Base-by-base conservation (phyloP, 2,113 vertebrate species). In the Ibidorhyncha struthersii region DNA sequence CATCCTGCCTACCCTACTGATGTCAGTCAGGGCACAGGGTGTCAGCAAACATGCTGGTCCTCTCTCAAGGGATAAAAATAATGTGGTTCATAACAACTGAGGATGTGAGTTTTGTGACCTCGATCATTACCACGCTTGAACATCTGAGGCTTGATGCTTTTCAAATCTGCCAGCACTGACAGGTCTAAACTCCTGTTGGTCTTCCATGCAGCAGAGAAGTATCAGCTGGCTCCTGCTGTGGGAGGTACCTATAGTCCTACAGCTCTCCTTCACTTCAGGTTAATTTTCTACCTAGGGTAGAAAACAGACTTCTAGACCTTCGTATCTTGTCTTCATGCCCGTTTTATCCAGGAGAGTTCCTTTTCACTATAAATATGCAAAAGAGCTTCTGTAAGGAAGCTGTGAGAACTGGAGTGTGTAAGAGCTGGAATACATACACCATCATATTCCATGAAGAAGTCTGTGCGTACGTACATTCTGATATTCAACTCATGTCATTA, bases 1-100 rank as follows among this genome's bases (percentile, higher is more conserved):
- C 25, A 36, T 23, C 10, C 3, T 10, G 30, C 12, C 73, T 26
- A 1, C 0, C 1, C 9, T 58, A 26, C 9, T 0, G 0, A 1
- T 8, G 49, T 19, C 21, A 1, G 6, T 14, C 16, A 38, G 34
- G 19, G 23, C 26, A 8, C 32, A 40, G 16, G 19, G 15, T 47
- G 29, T 47, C 52, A 59, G 58, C 12, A 21, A 5, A 19, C 3
- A 2, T 3, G 4, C 9, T 15, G 1, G 1, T 6, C 20, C 6
- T 47, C 15, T 80, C 62, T 41, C 6, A 5, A n/a, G 8, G 34
- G 20, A 27, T 10, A 58, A n/a, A 79, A 70, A 10, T 16, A 18
- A 3, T 11, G 8, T n/a, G 14, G 16, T 84, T 73, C 32, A 19
- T 14, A 55, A 63, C 5, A 52, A 23, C 8, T 6, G 21, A 65